phyloP scores from a whole-genome alignment of 2,113 vertebrate species.

The Aythya baeri region DNA sequence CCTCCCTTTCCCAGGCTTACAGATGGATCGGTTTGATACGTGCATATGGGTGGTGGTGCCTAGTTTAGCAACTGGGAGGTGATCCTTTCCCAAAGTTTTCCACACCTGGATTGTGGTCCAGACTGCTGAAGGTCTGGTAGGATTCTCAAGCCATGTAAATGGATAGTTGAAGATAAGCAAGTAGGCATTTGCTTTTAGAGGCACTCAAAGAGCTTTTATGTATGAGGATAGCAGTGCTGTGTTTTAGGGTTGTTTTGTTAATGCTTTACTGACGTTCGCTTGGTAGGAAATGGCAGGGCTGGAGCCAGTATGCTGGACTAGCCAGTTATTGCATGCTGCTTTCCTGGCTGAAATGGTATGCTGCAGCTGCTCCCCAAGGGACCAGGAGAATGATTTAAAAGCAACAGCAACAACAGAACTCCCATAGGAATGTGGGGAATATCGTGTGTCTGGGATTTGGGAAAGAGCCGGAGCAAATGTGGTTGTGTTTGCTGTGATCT shows the following conservation, averaged over 20 bases:
- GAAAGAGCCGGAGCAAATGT: slow-evolving; percentile 9
- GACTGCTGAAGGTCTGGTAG: neutral
- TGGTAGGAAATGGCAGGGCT: neutral
- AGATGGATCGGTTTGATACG: neutral
- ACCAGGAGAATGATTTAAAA: slow-evolving; percentile 38
- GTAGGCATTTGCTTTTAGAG: neutral
- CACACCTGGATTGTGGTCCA: neutral
- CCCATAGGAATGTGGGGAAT: neutral
- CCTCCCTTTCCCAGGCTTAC: neutral
- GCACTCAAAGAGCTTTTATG: neutral
- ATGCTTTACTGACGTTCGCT: neutral
- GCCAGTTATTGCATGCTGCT: neutral
- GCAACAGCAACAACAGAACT: slow-evolving; percentile 10
- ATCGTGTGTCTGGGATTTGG: neutral
- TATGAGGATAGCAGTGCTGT: accelerated
- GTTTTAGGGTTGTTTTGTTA: neutral
- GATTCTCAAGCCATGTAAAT: neutral
- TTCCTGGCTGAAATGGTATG: slow-evolving; percentile 18
- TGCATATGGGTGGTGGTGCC: neutral
- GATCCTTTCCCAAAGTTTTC: neutral
- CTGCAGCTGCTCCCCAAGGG: slow-evolving; percentile 57
- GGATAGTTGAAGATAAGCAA: neutral
- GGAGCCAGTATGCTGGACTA: neutral
- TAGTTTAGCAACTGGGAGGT: neutral
- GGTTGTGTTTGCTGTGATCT: neutral